Conservation (phyloP, 1,140 invertebrate genomes). For the Ganaspis sp. region DNA sequence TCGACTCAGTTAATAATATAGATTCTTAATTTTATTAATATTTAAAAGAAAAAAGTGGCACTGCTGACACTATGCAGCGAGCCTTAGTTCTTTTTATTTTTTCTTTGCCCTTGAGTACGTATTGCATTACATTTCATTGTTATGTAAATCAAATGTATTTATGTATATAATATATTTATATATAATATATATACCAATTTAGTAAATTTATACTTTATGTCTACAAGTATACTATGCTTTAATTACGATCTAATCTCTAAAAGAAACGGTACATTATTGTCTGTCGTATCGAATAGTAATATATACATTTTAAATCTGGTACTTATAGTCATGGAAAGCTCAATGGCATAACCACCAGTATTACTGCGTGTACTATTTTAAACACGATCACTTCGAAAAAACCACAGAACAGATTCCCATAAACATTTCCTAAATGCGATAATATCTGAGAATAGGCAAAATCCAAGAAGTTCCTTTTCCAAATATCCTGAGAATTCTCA, state of each 20-base stretch:
- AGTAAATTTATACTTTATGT: constrained; percentile 56
- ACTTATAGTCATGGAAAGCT: constrained; percentile 71
- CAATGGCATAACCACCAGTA: constrained; percentile 69
- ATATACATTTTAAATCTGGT: constrained; percentile 54
- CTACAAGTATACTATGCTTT: constrained; percentile 59
- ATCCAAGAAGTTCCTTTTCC: too few relatives aligned
- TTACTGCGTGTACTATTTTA: constrained; percentile 39
- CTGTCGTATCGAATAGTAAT: constrained; percentile 69
- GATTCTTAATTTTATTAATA: neutral
- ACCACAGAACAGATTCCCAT: neutral
- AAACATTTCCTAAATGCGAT: neutral
- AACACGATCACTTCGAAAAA: constrained; percentile 31
- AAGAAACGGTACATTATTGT: constrained; percentile 75
- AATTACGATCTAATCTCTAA: constrained; percentile 64
- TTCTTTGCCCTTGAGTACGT: constrained; percentile 61
- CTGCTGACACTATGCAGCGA: constrained; percentile 53
- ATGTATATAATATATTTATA: constrained; percentile 52
- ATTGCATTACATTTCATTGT: constrained; percentile 66
- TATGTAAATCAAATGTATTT: constrained; percentile 56
- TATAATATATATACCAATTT: constrained; percentile 49
- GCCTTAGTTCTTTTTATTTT: constrained; percentile 48
- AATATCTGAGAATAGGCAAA: too few relatives aligned
- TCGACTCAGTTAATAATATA: neutral
- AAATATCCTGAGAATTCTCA: too few relatives aligned
- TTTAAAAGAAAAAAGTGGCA: constrained; percentile 30